Percentiles rank a stretch among this genome's conserved stretches.
These are phyloP conservation scores for Tangara arthus DNA, from an alignment of 2,797 vertebrate genomes.

Conservation along the genomic window DNA sequence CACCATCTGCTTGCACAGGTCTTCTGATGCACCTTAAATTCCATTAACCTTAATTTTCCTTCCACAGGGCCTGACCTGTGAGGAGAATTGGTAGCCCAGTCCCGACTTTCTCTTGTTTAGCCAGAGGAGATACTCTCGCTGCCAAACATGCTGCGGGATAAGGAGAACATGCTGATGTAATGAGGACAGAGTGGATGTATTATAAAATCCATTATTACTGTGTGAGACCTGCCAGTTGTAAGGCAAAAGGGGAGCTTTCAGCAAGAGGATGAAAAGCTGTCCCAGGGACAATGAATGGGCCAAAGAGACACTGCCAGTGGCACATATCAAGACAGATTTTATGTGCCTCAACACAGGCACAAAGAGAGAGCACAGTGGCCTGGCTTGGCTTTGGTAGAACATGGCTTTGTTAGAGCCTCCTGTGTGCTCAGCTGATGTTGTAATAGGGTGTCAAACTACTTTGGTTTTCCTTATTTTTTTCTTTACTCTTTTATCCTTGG, in stretches of 20 bases:
- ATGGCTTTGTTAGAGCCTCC: not conserved
- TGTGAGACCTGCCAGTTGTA: not conserved
- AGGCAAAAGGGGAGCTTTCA: not conserved
- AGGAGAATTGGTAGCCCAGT: not conserved
- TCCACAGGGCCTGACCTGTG: not conserved
- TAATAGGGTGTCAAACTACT: not conserved
- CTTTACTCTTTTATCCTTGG: not conserved
- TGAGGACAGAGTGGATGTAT: not conserved
- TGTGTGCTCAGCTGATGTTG: fast-evolving
- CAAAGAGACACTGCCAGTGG: not conserved
- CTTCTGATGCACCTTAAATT: not conserved
- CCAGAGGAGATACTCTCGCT: not conserved
- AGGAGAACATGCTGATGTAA: not conserved
- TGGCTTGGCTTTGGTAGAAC: not conserved
- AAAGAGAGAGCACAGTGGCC: not conserved
- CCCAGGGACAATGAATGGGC: not conserved
- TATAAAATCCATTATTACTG: not conserved
- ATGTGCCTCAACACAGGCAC: not conserved
- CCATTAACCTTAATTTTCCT: not conserved
- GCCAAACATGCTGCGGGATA: not conserved
- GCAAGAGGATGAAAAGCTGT: not conserved
- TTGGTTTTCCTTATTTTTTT: not conserved
- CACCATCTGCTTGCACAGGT: not conserved
- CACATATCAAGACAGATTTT: not conserved
- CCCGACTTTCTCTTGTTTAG: not conserved